Base-by-base conservation (phyloP, 2,888 invertebrate genomes). In the Eristalis pertinax region DNA sequence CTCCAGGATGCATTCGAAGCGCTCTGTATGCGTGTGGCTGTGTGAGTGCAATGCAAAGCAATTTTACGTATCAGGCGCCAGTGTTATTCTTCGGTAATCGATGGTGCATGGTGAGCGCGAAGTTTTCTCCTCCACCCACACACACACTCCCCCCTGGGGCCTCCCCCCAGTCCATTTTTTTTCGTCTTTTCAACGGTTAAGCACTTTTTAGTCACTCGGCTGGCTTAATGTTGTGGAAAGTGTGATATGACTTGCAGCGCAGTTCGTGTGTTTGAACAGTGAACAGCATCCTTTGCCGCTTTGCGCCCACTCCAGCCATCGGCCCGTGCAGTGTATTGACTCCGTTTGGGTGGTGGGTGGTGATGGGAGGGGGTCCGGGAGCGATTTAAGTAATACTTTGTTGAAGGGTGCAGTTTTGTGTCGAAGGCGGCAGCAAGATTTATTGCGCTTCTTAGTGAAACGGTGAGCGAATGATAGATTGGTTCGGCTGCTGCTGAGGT, bases 221-320 rank as follows among this genome's bases (percentile, higher is more conserved):
- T 78, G 62, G 32, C 41, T 86, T 70, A 86, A 86, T 86, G 73
- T 77, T 83, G 78, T 73, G 78, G 86, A 86, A 86, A 70, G 78
- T 41, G 60, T 74, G 86, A 86, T 86, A 86, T 50, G 83, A 83
- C 74, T 75, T 75, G 62, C 62, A 65, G 43, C 32, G 29, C 50
- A 56, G 24, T 65, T 67, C 56, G 80, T 73, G 69, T 81, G 81
- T 64, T 77, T 85, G 58, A 32, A 8, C 38, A 19, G 69, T 60
- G 64, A 60, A 70, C 58, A 35, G 68, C 67, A 69, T 62, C 62
- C 70, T 65, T 19, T 38, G 38, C 38, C 38, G 1, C 1, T 2
- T 13, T 38, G 13, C 38, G 13, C 35, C 2, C 35, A 35, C 35
- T 43, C 4, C 7, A n/a, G n/a, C 43, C 15, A n/a, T 50, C 8